Conservation (phyloP, 1,140 invertebrate species). For the Aradophagus sp. region DNA sequence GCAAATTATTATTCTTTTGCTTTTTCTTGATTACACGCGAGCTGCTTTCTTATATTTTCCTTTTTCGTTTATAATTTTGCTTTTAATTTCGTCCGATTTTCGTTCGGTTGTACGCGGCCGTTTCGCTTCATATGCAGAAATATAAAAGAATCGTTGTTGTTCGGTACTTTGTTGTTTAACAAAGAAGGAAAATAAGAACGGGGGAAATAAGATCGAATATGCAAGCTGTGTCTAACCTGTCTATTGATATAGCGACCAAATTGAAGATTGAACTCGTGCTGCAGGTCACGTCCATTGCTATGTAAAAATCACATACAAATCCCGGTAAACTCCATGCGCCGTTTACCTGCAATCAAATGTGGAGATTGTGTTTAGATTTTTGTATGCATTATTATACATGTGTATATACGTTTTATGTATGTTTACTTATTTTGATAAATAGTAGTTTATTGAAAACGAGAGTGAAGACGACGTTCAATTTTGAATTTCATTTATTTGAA, state of each 20-base stretch:
- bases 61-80: slow-evolving; percentile 2
- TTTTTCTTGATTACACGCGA: slow-evolving; percentile 46
- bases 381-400: slow-evolving; percentile 16
- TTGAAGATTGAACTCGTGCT: slow-evolving; percentile 99
- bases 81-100: slow-evolving; percentile 1
- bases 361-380: too few relatives aligned
- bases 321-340: slow-evolving; percentile 91
- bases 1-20: slow-evolving; percentile 53
- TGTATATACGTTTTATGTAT: slow-evolving; percentile 1
- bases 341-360: slow-evolving; percentile 79
- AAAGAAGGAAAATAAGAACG: slow-evolving; percentile 15
- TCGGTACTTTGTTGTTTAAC: slow-evolving; percentile 37
- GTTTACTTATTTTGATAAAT: not conserved
- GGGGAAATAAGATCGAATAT: slow-evolving; percentile 16
- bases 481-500: too few relatives aligned
- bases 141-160: slow-evolving; percentile 33
- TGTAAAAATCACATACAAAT: slow-evolving; percentile 97
- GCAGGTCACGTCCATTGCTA: slow-evolving; percentile 98
- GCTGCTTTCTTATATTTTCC: slow-evolving; percentile 5
- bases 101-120: slow-evolving; percentile 28
- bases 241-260: slow-evolving; percentile 98
- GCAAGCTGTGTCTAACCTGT: slow-evolving; percentile 84
- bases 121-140: slow-evolving; percentile 30
- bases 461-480: too few relatives aligned
- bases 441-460: too few relatives aligned